These are phyloP conservation scores for Sebastes fasciatus DNA, from an alignment of 2,113 vertebrate genomes.

Conservation along the genomic window DNA sequence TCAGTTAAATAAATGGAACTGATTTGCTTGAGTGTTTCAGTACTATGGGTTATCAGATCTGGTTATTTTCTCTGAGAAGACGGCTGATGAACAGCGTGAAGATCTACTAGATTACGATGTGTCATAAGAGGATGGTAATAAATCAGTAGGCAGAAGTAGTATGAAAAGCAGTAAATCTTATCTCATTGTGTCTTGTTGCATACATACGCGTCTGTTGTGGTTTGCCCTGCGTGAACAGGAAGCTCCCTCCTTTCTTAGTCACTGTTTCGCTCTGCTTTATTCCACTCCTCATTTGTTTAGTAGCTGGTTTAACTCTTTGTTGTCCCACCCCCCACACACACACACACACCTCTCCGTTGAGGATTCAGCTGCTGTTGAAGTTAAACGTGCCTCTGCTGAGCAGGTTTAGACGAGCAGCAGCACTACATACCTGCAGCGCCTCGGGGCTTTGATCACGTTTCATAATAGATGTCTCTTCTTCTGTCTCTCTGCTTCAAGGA, in stretches of 20 bases:
- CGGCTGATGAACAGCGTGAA: background rate
- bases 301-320: constrained; percentile 16
- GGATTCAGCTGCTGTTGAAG: constrained; percentile 48
- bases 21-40: background rate
- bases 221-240: background rate
- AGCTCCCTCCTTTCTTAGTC: constrained; percentile 10
- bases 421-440: constrained; percentile 16
- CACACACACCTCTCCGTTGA: constrained; percentile 2
- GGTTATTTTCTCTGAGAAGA: background rate
- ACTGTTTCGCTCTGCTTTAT: background rate
- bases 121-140: background rate
- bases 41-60: background rate
- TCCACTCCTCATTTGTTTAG: constrained; percentile 25
- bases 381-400: constrained; percentile 51
- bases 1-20: background rate
- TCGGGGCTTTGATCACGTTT: constrained; percentile 67
- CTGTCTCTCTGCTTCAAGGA: constrained; percentile 17
- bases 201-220: background rate
- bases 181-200: background rate
- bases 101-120: background rate
- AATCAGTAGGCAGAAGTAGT: background rate
- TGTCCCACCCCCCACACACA: background rate
- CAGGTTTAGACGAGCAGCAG: constrained; percentile 58
- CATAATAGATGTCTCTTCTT: constrained; percentile 44
- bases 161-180: constrained; percentile 13